Evolutionary conservation across 2,797 vertebrate species (phyloP).

Genomic region (Sternarchorhynchus goeldii): DNA sequence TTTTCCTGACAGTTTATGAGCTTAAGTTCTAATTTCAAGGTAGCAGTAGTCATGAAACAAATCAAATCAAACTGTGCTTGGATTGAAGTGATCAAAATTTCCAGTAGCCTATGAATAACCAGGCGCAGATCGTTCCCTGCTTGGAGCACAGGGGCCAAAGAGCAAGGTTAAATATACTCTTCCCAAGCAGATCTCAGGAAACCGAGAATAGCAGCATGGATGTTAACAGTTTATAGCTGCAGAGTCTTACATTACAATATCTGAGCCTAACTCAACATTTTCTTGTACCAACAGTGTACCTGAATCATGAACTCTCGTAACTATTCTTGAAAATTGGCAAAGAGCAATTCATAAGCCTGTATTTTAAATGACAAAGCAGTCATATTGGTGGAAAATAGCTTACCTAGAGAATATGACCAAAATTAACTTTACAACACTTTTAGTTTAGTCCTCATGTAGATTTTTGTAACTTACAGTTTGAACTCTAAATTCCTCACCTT

Average conservation of each 20-base stretch:
- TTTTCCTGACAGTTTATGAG: no score
- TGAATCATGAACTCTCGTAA: background rate
- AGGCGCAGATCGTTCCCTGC: conserved; percentile 39
- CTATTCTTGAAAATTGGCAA: background rate
- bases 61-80: background rate
- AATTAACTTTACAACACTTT: background rate
- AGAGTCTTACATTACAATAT: conserved; percentile 31
- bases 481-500: conserved; percentile 34
- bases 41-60: background rate
- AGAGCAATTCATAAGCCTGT: no score
- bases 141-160: conserved; percentile 48
- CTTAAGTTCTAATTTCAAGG: no score
- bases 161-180: conserved; percentile 58
- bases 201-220: conserved; percentile 49
- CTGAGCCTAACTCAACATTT: background rate
- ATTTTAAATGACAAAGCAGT: no score
- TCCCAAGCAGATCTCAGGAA: conserved; percentile 40
- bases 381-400: no score
- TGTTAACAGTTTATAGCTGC: conserved; percentile 36
- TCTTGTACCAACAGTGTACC: background rate
- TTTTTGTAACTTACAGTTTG: background rate
- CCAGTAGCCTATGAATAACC: conserved; percentile 33
- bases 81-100: no score
- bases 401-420: no score
- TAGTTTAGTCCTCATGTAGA: background rate